Evolutionary conservation across 1,140 invertebrate genomes (phyloP).

Genomic region (Drosophila subobscura): DNA sequence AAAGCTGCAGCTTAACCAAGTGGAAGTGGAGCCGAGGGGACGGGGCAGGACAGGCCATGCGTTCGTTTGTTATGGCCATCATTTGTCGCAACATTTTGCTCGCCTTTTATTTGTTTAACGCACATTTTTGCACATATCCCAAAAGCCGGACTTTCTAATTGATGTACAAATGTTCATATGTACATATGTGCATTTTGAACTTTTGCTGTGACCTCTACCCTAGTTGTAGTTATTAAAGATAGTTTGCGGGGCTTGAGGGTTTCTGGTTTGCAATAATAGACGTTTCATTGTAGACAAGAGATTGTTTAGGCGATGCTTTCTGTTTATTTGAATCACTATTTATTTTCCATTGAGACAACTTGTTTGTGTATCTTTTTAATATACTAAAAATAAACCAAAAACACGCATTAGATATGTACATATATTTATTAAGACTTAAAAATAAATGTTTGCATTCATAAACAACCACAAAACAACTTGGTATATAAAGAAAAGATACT

Average conservation of each 20-base stretch:
- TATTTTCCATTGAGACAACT: too few species aligned
- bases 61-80: conserved; percentile 28
- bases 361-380: conserved; percentile 3
- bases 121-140: conserved; percentile 56
- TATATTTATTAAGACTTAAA: conserved; percentile 11
- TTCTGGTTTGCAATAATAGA: too few species aligned
- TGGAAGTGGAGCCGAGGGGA: not conserved
- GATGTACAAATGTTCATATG: conserved; percentile 17
- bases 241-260: too few species aligned
- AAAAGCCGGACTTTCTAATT: conserved; percentile 69
- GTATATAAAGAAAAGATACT: too few species aligned
- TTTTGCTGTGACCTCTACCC: conserved; percentile 3
- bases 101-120: conserved; percentile 67
- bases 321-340: too few species aligned
- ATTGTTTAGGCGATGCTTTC: too few species aligned
- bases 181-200: conserved; percentile 26
- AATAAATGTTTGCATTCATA: too few species aligned
- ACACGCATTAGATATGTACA: conserved; percentile 4
- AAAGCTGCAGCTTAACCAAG: conserved; percentile 47
- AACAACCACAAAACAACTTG: too few species aligned
- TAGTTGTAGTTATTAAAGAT: not conserved
- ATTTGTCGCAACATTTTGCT: conserved; percentile 65
- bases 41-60: too few species aligned
- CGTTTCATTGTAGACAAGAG: too few species aligned
- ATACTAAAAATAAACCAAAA: conserved; percentile 25